A percentile compares a stretch with the other conserved stretches of the same genome.
These are phyloP conservation scores for Macropus fuliginosus DNA, from an alignment of 2,797 vertebrate genomes.

Conservation along the genomic window DNA sequence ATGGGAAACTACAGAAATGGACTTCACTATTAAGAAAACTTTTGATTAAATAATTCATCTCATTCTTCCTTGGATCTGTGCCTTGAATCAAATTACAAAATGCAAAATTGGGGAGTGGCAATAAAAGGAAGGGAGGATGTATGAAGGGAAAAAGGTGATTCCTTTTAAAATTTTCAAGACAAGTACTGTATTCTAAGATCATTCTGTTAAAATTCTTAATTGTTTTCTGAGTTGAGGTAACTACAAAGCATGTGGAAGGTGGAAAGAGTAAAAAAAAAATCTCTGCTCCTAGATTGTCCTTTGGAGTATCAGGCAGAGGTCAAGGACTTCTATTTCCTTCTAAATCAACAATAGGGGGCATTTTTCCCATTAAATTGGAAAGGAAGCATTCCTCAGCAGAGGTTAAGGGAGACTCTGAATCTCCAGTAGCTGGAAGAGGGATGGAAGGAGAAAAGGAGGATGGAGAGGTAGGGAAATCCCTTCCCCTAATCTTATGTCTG, in stretches of 20 bases:
- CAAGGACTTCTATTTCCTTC: neutral
- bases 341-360: neutral
- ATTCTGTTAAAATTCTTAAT: slow-evolving; percentile 15
- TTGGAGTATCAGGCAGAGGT: neutral
- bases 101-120: neutral
- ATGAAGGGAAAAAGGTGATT: neutral
- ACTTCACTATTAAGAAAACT: neutral
- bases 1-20: neutral
- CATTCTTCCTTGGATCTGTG: neutral
- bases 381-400: neutral
- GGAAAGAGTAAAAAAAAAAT: neutral
- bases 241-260: neutral
- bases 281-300: neutral
- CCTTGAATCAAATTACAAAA: slow-evolving; percentile 23
- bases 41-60: neutral
- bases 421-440: neutral
- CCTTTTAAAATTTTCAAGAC: slow-evolving; percentile 17
- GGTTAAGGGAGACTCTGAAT: neutral
- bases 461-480: neutral
- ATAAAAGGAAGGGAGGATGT: neutral
- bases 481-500: neutral
- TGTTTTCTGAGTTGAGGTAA: slow-evolving; percentile 5
- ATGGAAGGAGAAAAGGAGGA: neutral
- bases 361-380: neutral
- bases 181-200: neutral